Evolutionary conservation across 2,797 vertebrate genomes (phyloP).

Genomic region (Coendou prehensilis): DNA sequence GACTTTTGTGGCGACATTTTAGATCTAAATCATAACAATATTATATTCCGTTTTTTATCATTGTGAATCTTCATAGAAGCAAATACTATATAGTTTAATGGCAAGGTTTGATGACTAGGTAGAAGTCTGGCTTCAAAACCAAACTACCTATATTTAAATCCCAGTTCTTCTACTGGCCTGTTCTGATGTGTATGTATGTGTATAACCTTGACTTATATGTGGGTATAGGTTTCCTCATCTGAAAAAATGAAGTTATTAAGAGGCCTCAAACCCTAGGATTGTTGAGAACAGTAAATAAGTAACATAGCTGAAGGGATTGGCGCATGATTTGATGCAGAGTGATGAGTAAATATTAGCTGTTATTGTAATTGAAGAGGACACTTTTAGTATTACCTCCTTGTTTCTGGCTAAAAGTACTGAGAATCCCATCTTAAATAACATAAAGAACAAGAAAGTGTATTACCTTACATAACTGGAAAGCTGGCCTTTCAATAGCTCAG

Average conservation of each 20-base stretch:
- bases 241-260: neutral
- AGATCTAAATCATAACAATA: neutral
- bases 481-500: neutral
- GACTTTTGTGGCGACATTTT: neutral
- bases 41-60: neutral
- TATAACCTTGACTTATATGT: neutral
- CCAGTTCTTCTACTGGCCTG: neutral
- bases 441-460: neutral
- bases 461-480: neutral
- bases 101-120: neutral
- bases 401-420: neutral
- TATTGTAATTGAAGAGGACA: neutral
- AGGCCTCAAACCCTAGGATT: neutral
- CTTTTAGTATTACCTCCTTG: neutral
- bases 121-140: neutral
- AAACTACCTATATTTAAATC: neutral
- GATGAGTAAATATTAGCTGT: neutral
- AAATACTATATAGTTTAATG: neutral
- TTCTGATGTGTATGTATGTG: neutral
- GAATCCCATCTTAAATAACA: neutral
- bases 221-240: constrained; percentile 9
- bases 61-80: constrained; percentile 1
- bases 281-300: neutral
- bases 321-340: neutral
- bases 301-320: neutral